Conservation (phyloP, 2,888 invertebrate genomes). For the Tetramorium bicarinatum region DNA sequence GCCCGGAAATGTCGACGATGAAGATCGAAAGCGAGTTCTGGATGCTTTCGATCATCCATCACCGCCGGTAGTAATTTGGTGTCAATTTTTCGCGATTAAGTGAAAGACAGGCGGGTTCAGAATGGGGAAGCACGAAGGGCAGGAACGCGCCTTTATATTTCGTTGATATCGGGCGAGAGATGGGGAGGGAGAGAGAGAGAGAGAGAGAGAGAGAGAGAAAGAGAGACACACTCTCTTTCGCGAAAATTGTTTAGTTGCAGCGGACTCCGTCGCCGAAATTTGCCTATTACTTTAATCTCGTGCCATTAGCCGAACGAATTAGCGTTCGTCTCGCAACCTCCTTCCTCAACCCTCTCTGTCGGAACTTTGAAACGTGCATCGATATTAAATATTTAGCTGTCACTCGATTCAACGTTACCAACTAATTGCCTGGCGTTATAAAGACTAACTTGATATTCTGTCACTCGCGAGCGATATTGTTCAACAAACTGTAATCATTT, state of each 20-base stretch:
- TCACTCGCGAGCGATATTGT: neutral
- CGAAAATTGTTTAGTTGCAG: conserved; percentile 15
- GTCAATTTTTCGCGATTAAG: conserved; percentile 61
- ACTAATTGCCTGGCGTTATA: conserved; percentile 1
- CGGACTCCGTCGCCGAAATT: conserved; percentile 26
- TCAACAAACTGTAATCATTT: neutral
- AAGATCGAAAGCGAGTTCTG: conserved; percentile 33
- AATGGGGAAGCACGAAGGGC: neutral
- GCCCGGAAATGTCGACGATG: neutral
- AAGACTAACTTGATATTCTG: neutral
- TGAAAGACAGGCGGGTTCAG: conserved; percentile 44
- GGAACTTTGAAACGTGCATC: conserved; percentile 6
- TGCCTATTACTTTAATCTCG: conserved; percentile 17
- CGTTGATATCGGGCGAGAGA: conserved; percentile 7
- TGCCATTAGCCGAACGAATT: conserved; percentile 34
- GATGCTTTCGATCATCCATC: conserved; percentile 61
- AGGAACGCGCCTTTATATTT: neutral
- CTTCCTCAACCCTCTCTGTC: neutral
- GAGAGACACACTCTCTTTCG: neutral
- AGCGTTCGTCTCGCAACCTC: neutral
- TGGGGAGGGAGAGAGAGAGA: neutral
- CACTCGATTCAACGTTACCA: neutral
- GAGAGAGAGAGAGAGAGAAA: neutral
- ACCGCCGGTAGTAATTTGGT: conserved; percentile 51
- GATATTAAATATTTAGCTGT: conserved; percentile 30